phyloP scores from a whole-genome alignment of 2,888 invertebrate genomes.

The Agrotis segetum region DNA sequence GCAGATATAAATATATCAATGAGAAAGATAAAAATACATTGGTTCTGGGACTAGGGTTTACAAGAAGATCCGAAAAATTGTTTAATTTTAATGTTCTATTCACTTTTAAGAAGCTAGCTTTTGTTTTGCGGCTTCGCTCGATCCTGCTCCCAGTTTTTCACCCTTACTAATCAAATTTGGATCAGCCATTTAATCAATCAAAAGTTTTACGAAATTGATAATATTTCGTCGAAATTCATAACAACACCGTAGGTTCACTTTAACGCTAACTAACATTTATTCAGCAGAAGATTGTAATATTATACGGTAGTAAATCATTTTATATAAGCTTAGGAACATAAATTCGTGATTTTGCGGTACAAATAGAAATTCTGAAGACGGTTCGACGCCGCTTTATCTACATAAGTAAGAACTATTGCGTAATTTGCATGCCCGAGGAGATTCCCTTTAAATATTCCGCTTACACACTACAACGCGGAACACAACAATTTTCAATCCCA shows the following conservation, averaged over 20 bases:
- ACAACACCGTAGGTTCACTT: too few species aligned
- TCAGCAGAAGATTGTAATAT: not conserved
- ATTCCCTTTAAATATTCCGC: slow-evolving; percentile 24
- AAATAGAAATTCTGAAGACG: slow-evolving; percentile 18
- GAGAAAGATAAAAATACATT: slow-evolving; percentile 35
- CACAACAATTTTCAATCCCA: slow-evolving; percentile 38
- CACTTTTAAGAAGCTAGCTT: too few species aligned
- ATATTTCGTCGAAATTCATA: not conserved
- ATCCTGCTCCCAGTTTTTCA: too few species aligned
- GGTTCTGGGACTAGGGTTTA: slow-evolving; percentile 45
- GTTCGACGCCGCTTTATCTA: slow-evolving; percentile 11
- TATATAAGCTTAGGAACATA: not conserved
- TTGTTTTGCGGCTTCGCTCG: too few species aligned
- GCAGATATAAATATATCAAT: slow-evolving; percentile 17
- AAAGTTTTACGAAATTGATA: too few species aligned
- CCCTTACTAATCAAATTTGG: too few species aligned
- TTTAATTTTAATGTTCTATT: too few species aligned
- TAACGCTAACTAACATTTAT: not conserved
- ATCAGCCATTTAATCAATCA: too few species aligned
- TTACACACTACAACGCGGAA: slow-evolving; percentile 8
- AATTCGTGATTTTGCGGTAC: not conserved
- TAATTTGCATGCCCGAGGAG: slow-evolving; percentile 11
- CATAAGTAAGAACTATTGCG: slow-evolving; percentile 23
- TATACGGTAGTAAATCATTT: not conserved
- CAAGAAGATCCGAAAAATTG: not conserved